Percentiles rank a stretch among this genome's conserved stretches.
These are phyloP conservation scores for Rhinella marina DNA, from an alignment of 2,797 vertebrate genomes.

Conservation along the genomic window DNA sequence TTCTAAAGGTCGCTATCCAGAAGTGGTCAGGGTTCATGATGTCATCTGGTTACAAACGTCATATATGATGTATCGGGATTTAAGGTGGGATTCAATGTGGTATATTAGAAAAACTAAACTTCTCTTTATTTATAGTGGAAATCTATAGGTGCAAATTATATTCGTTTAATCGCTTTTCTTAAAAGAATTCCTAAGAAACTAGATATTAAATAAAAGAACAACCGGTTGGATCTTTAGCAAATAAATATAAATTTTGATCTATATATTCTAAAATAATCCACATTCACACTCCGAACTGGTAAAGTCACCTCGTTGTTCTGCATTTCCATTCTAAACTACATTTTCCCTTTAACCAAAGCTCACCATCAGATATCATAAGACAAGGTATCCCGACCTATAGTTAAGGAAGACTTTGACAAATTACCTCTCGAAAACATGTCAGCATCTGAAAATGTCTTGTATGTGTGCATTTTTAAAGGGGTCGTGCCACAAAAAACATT, in stretches of 20 bases:
- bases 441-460: not conserved
- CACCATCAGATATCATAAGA: not conserved
- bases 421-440: not conserved
- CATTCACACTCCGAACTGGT: not conserved
- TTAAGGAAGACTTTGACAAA: constrained; percentile 40
- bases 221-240: not conserved
- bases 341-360: not conserved
- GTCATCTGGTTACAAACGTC: not conserved
- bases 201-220: not conserved
- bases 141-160: not conserved
- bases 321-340: not conserved
- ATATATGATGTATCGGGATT: constrained; percentile 3
- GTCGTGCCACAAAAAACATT: too few relatives aligned
- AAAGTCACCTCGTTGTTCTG: not conserved
- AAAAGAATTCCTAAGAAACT: not conserved
- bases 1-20: constrained; percentile 27
- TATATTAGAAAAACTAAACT: not conserved
- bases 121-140: not conserved
- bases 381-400: not conserved
- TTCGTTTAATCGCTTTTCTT: not conserved
- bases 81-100: too few relatives aligned
- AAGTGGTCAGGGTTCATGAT: not conserved
- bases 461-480: constrained; percentile 12
- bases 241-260: constrained; percentile 24
- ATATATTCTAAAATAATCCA: constrained; percentile 16